Base-by-base conservation (phyloP, 2,888 invertebrate species). In the Ennomos erosarius region DNA sequence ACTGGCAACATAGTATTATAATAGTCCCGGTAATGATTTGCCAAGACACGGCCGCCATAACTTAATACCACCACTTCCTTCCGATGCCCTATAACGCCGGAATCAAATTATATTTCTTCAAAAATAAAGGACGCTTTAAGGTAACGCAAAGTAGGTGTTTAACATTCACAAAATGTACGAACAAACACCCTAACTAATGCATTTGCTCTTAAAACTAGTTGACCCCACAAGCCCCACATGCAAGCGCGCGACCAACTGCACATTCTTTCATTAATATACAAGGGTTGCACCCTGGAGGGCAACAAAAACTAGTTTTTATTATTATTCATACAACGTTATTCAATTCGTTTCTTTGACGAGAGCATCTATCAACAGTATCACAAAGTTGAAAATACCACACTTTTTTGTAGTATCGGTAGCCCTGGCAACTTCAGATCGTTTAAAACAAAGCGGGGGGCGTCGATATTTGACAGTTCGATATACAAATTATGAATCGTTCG, bases 41-140 rank as follows among this genome's bases (percentile, higher is more conserved):
- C 84, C 75, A 77, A 84, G 85, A 80, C 83, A 77, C 74, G 75
- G 70, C 64, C 73, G 77, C 79, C 79, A 84, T 84, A 84, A 83
- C 79, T 83, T 82, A 84, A 85, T 84, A 83, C 83, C 66, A 83
- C 90, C 85, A 84, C 90, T 90, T 92, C 91, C 91, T 92, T 92
- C 91, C 91, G 91, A 92, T 87, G 75, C 91, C 90, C 75, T 91
- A 91, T 81, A 87, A 64, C 50, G 62, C 4, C 62, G 48, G 54
- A 59, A 52, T 63, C 45, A 46, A 64, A 67, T 63, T 55, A 67
- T 64, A 64, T 64, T 62, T 65, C 49, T 56, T 56, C 55, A 63
- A 63, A 59, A 62, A 55, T 70, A 74, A 73, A 68, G 70, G 70
- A 62, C 64, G 72, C 66, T 67, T 68, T 74, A 47, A 48, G 13